Percentiles rank a stretch among this genome's conserved stretches.
Evolutionary conservation across 2,113 vertebrate genomes (phyloP).

Genomic region (Hymenochirus boettgeri): DNA sequence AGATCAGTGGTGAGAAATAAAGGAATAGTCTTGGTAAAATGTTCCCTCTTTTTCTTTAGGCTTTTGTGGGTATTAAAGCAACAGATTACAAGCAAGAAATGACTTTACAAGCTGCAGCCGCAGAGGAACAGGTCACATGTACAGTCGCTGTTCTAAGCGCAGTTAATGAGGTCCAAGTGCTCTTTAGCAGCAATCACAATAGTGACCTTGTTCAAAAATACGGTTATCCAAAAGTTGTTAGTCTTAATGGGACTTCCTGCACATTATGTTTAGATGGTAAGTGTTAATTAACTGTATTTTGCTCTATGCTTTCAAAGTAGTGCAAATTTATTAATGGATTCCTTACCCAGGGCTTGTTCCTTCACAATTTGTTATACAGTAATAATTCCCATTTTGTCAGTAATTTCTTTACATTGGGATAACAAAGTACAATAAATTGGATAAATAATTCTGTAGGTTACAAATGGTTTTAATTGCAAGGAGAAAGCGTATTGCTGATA

Average conservation of each 20-base stretch:
- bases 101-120: constrained; percentile 48
- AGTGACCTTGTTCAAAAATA: constrained; percentile 33
- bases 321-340: no score
- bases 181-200: constrained; percentile 49
- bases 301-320: no score
- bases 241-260: constrained; percentile 22
- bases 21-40: no score
- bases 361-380: no score
- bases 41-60: constrained; percentile 37
- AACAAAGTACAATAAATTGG: no score
- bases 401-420: no score
- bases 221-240: constrained; percentile 48
- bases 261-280: constrained; percentile 44
- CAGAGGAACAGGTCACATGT: constrained; percentile 55
- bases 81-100: constrained; percentile 50
- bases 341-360: no score
- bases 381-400: no score
- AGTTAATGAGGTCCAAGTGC: constrained; percentile 50
- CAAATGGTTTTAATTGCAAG: no score
- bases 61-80: constrained; percentile 45
- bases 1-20: no score
- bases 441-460: no score
- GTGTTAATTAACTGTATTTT: background rate
- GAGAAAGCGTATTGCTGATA: no score
- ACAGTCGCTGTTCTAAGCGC: constrained; percentile 51